A percentile compares a stretch with the other conserved stretches of the same genome.
phyloP scores from a whole-genome alignment of 2,113 vertebrate genomes.

The Myotis yumanensis region DNA sequence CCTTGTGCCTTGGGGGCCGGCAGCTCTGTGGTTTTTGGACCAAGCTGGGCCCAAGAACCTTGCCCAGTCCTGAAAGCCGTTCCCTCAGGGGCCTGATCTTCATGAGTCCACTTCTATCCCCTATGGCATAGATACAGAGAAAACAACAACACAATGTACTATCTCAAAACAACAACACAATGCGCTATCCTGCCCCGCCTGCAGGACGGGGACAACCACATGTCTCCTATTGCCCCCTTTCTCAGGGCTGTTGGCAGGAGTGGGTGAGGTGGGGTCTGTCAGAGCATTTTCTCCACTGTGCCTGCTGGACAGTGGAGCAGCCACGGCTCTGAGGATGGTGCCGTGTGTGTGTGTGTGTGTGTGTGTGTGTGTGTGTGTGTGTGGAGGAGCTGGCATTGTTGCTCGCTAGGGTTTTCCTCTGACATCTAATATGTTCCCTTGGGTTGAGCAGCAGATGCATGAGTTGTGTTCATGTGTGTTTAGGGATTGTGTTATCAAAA shows the following conservation, averaged over 20 bases:
- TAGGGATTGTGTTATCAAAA: neutral
- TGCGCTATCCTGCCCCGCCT: neutral
- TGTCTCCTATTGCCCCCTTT: neutral
- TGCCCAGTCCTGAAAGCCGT: neutral
- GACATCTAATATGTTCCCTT: neutral
- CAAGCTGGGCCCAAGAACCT: neutral
- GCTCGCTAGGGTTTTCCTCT: neutral
- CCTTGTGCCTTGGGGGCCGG: too few species aligned
- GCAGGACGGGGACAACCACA: accelerated
- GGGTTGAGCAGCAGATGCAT: neutral
- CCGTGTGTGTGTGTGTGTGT: neutral
- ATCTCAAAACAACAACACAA: neutral
- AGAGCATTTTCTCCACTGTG: neutral
- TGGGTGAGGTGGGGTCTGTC: neutral
- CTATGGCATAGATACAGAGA: neutral
- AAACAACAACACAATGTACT: neutral
- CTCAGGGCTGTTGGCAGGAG: neutral
- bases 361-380: too few species aligned
- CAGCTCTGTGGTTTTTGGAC: neutral
- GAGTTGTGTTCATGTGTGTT: neutral
- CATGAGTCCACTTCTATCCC: neutral
- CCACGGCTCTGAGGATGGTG: neutral
- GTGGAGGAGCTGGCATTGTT: neutral
- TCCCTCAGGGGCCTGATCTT: neutral
- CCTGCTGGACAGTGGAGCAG: accelerated